phyloP scores from a whole-genome alignment of 1,140 invertebrate genomes.

The Diachasmimorpha longicaudata region DNA sequence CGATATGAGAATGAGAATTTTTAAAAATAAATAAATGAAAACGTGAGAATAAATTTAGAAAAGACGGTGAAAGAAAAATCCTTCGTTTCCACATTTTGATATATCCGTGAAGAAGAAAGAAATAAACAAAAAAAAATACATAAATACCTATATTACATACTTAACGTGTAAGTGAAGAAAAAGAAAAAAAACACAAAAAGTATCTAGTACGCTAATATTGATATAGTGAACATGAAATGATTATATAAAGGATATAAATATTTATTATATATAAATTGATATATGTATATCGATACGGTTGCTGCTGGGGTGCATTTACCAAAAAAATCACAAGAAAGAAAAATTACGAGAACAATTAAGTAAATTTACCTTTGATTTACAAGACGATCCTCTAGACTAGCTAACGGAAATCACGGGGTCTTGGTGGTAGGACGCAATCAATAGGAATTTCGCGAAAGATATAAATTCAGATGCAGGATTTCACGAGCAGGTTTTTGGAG shows the following conservation, averaged over 20 bases:
- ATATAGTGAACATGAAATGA: slow-evolving; percentile 57
- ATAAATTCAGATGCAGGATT: background rate
- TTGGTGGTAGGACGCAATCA: background rate
- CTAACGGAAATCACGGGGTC: background rate
- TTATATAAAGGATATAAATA: slow-evolving; percentile 45
- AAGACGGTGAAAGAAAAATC: slow-evolving; percentile 30
- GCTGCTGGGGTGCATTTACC: slow-evolving; percentile 51
- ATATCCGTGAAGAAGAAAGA: slow-evolving; percentile 50
- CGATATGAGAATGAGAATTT: slow-evolving; percentile 11
- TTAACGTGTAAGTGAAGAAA: slow-evolving; percentile 55
- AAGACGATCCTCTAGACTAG: background rate
- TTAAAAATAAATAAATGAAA: slow-evolving; percentile 11
- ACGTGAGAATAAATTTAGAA: background rate
- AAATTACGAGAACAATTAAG: background rate
- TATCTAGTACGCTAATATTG: slow-evolving; percentile 61
- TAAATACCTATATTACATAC: slow-evolving; percentile 60
- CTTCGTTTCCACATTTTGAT: slow-evolving; percentile 61
- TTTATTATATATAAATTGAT: slow-evolving; percentile 53
- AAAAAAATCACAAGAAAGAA: slow-evolving; percentile 25
- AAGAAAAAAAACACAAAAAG: slow-evolving; percentile 41
- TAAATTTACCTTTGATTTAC: background rate
- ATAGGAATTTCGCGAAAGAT: background rate
- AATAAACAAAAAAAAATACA: slow-evolving; percentile 37
- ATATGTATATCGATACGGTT: slow-evolving; percentile 52
- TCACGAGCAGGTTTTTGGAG: slow-evolving; percentile 6